phyloP scores from a whole-genome alignment of 1,140 invertebrate species.

The Sipha flava region DNA sequence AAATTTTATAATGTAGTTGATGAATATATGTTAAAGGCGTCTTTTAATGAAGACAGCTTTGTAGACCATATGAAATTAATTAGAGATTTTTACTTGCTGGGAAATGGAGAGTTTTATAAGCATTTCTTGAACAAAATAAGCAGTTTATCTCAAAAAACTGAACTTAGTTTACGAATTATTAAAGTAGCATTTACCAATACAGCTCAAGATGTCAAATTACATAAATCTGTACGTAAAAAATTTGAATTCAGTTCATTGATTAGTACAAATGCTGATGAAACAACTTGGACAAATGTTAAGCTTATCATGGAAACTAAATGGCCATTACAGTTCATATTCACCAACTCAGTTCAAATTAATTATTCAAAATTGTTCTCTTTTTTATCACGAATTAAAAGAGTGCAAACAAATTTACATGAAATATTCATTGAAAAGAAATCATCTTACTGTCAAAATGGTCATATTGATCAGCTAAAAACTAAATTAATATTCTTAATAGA shows the following conservation, averaged over 20 bases:
- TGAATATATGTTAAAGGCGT: slow-evolving; percentile 12
- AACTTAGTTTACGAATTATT: background rate
- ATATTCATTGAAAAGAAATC: slow-evolving; percentile 3
- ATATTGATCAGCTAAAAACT: background rate
- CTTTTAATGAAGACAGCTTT: background rate
- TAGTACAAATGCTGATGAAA: background rate
- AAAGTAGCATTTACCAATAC: background rate
- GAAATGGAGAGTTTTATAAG: slow-evolving; percentile 16
- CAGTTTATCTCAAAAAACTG: background rate
- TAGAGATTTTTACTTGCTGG: slow-evolving; percentile 21
- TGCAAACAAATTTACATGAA: slow-evolving; percentile 10
- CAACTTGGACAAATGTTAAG: slow-evolving; percentile 18
- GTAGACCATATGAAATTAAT: background rate
- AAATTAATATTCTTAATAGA: slow-evolving; percentile 18
- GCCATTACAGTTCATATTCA: slow-evolving; percentile 25
- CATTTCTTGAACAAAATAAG: slow-evolving; percentile 5
- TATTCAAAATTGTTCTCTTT: slow-evolving; percentile 20
- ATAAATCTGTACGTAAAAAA: background rate
- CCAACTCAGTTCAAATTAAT: background rate
- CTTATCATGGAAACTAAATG: slow-evolving; percentile 10
- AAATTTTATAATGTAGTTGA: slow-evolving; percentile 10
- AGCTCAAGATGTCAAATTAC: background rate
- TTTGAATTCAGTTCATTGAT: background rate
- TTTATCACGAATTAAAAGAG: slow-evolving; percentile 1
- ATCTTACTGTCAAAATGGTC: background rate